Percentiles rank a stretch among this genome's conserved stretches.
phyloP scores from a whole-genome alignment of 2,113 vertebrate species.

The Sardina pilchardus region DNA sequence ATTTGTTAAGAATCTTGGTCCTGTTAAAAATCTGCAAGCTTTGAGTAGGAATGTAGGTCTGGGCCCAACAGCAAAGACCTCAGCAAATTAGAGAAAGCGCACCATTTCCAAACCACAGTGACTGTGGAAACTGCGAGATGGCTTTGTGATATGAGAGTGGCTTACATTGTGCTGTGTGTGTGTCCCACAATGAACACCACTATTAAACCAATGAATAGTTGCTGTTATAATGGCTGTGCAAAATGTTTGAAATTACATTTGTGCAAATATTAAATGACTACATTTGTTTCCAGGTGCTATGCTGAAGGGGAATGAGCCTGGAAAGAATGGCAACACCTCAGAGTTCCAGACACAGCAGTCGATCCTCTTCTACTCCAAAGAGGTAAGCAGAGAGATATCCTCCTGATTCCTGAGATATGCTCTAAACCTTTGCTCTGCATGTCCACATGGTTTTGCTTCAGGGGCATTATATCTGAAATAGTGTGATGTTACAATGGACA shows the following conservation, averaged over 20 bases:
- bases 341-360: constrained; percentile 71
- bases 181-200: neutral
- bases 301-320: constrained; percentile 53
- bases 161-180: neutral
- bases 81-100: neutral
- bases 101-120: neutral
- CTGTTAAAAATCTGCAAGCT: neutral
- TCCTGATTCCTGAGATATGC: no score
- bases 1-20: neutral
- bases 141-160: neutral
- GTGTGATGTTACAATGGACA: neutral
- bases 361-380: constrained; percentile 76
- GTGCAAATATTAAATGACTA: neutral
- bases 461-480: neutral
- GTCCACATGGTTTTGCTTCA: neutral
- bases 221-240: constrained; percentile 14
- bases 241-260: neutral
- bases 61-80: neutral
- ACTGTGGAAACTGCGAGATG: neutral
- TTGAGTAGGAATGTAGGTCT: neutral
- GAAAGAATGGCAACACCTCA: constrained; percentile 80
- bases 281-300: constrained; percentile 60
- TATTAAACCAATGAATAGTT: neutral
- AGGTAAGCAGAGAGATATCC: constrained; percentile 71
- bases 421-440: neutral